Percentiles rank a stretch among this genome's conserved stretches.
phyloP scores from a whole-genome alignment of 2,113 vertebrate genomes.

The Ictalurus furcatus region DNA sequence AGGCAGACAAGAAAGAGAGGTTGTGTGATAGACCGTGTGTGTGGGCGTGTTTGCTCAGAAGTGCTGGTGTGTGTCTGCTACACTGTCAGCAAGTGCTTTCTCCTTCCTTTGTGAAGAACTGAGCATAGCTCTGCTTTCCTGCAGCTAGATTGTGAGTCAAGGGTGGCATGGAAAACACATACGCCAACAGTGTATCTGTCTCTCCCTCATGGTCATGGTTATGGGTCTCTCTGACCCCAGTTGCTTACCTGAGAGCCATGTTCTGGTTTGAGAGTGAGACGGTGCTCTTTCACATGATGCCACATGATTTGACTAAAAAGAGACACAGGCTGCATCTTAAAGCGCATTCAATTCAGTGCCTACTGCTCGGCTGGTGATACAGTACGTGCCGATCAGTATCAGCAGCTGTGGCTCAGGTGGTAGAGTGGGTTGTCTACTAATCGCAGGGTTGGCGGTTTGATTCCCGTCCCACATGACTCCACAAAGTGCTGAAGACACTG shows the following conservation, averaged over 20 bases:
- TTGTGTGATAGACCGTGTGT: constrained; percentile 51
- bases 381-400: no score
- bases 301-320: constrained; percentile 42
- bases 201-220: not conserved
- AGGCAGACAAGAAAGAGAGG: constrained; percentile 43
- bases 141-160: constrained; percentile 39
- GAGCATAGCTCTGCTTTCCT: constrained; percentile 12
- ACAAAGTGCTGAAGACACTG: no score
- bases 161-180: constrained; percentile 40
- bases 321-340: not conserved
- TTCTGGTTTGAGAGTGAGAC: constrained; percentile 13
- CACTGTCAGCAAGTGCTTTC: constrained; percentile 47
- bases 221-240: not conserved
- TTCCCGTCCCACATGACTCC: no score
- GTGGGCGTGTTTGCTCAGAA: constrained; percentile 52
- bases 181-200: not conserved
- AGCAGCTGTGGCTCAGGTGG: no score
- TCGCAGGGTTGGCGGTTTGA: no score
- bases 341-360: no score
- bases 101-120: constrained; percentile 50
- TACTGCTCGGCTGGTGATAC: no score
- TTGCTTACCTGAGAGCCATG: constrained; percentile 1
- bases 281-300: constrained; percentile 49
- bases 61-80: constrained; percentile 56
- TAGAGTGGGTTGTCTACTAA: no score